Conservation (phyloP, 35 echinoderm and acorn worm species). For the Chiridota heheva region DNA sequence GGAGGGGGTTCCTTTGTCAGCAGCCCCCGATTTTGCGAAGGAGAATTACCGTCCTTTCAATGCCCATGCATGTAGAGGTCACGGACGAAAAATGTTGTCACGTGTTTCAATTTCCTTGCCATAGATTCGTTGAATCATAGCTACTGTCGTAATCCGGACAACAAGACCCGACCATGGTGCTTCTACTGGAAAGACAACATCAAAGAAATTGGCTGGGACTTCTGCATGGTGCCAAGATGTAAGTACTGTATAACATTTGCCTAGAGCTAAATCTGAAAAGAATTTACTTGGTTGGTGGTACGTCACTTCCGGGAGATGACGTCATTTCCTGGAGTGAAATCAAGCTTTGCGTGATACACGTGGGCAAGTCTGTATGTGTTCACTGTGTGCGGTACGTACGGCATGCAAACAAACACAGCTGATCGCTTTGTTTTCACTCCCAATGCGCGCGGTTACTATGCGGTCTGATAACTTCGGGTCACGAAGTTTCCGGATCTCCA, state of each 20-base stretch:
- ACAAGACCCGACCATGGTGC: constrained; percentile 64
- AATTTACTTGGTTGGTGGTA: too few relatives aligned
- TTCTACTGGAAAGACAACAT: constrained; percentile 65
- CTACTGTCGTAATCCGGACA: constrained; percentile 85
- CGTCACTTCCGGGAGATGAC: neutral
- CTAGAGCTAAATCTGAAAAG: too few relatives aligned
- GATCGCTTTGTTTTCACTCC: neutral
- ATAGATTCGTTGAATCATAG: constrained; percentile 50
- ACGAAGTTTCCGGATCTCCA: too few relatives aligned
- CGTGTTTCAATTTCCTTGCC: neutral
- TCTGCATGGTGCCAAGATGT: constrained; percentile 65
- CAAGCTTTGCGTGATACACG: neutral
- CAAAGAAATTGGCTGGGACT: constrained; percentile 37
- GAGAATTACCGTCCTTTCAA: neutral
- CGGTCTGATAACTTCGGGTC: too few relatives aligned
- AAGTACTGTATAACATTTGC: too few relatives aligned
- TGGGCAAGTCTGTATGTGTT: neutral
- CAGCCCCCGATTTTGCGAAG: neutral
- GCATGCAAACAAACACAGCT: neutral
- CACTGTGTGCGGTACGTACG: neutral
- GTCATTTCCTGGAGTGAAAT: neutral
- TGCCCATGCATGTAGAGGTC: too few relatives aligned
- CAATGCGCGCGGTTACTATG: too few relatives aligned
- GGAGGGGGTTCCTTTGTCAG: neutral
- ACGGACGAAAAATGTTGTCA: neutral